These are phyloP conservation scores for Misgurnus mizolepis DNA, from an alignment of 2,113 vertebrate species.

Conservation along the genomic window DNA sequence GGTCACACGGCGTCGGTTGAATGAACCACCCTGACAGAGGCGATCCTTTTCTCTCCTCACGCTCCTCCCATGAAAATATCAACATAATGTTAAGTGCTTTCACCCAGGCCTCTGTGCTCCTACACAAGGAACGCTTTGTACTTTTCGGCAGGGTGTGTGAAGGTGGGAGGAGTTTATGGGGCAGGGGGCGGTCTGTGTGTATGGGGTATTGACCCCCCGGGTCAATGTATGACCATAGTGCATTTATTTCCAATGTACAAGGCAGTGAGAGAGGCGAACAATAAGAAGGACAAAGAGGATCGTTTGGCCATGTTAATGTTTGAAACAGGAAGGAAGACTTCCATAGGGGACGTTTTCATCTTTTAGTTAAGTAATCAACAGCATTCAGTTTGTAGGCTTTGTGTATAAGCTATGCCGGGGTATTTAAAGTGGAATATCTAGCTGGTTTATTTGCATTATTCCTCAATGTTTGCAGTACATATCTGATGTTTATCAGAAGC, in stretches of 20 bases:
- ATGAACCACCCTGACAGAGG: slow-evolving; percentile 47
- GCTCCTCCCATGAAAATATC: slow-evolving; percentile 59
- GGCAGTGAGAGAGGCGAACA: slow-evolving; percentile 27
- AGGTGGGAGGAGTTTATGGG: slow-evolving; percentile 43
- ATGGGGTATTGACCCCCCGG: slow-evolving; percentile 44
- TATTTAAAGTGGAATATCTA: background rate
- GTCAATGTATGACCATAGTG: slow-evolving; percentile 38
- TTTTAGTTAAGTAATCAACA: slow-evolving; percentile 15
- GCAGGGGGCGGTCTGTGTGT: slow-evolving; percentile 12
- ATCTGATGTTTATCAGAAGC: background rate
- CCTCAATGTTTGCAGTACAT: background rate
- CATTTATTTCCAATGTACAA: slow-evolving; percentile 44
- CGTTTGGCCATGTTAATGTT: slow-evolving; percentile 10
- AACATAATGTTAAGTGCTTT: slow-evolving; percentile 67
- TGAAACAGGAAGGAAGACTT: slow-evolving; percentile 13
- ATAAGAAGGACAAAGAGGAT: slow-evolving; percentile 38
- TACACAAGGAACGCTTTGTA: slow-evolving; percentile 73
- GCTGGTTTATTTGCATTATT: slow-evolving; percentile 6
- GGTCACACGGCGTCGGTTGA: slow-evolving; percentile 66
- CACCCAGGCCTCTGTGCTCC: slow-evolving; percentile 71
- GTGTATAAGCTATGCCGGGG: too few species aligned
- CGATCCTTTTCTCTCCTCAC: slow-evolving; percentile 2
- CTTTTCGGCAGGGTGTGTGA: slow-evolving; percentile 34
- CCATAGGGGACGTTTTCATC: background rate
- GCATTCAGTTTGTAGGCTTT: too few species aligned